Evolutionary conservation across 2,888 invertebrate genomes (phyloP).

Genomic region (Sicus ferrugineus): DNA sequence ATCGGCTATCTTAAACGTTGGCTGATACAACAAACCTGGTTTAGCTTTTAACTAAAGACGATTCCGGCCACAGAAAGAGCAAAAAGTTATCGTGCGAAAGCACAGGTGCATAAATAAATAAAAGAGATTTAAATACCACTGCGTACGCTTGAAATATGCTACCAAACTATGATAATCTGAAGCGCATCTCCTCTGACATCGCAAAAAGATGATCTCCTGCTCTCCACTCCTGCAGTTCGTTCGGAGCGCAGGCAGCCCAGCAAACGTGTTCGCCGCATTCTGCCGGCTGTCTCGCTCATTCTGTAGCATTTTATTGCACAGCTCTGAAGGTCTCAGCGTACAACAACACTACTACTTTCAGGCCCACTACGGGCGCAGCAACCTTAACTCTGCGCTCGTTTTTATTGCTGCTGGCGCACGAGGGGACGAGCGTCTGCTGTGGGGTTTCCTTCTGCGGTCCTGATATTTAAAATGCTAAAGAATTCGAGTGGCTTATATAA

Average conservation of each 20-base stretch:
- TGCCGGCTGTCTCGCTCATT: neutral
- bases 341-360: neutral
- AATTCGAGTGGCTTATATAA: slow-evolving; percentile 36
- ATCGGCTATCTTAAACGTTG: no score
- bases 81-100: no score
- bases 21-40: no score
- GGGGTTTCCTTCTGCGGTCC: slow-evolving; percentile 29
- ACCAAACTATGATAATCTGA: slow-evolving; percentile 4
- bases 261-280: slow-evolving; percentile 17
- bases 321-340: neutral
- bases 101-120: neutral
- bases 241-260: neutral
- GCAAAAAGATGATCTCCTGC: neutral
- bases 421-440: no score
- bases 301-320: neutral
- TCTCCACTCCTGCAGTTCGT: neutral
- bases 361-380: no score
- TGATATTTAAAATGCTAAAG: slow-evolving; percentile 45
- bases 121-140: neutral
- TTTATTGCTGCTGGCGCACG: no score
- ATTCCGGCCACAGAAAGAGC: no score
- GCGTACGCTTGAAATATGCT: neutral
- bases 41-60: no score
- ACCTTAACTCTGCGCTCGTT: no score
- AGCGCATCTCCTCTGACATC: neutral